Conservation (phyloP, 2,797 vertebrate species). For the Smutsia gigantea region DNA sequence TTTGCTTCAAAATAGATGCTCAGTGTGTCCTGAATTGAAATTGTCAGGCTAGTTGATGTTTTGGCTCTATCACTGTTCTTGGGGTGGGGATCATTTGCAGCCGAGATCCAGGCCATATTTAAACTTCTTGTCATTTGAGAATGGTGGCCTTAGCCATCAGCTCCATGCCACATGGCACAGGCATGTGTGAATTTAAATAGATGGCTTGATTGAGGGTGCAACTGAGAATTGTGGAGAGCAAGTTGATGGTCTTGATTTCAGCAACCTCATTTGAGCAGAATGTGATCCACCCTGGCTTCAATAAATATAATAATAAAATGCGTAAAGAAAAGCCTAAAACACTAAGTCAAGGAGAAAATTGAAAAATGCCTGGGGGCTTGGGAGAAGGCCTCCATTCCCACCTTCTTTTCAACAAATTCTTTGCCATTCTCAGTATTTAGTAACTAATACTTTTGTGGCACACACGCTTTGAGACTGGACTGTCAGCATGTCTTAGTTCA, state of each 20-base stretch:
- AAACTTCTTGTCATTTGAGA: not conserved
- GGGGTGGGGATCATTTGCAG: not conserved
- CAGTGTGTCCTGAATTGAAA: not conserved
- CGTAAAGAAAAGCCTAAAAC: not conserved
- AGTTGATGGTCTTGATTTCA: not conserved
- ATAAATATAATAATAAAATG: not conserved
- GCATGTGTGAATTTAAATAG: not conserved
- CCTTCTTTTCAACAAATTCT: not conserved
- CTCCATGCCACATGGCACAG: not conserved
- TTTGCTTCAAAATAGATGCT: not conserved
- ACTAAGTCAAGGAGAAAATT: not conserved
- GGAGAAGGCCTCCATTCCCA: conserved; percentile 1
- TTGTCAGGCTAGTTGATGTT: not conserved
- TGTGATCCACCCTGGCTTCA: not conserved
- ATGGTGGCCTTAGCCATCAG: not conserved
- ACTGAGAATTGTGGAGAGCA: not conserved
- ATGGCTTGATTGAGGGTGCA: not conserved
- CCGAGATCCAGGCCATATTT: not conserved
- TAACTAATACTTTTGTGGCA: not conserved
- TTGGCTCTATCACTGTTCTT: not conserved
- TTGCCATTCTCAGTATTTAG: not conserved
- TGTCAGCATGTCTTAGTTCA: not conserved
- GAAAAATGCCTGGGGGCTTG: not conserved
- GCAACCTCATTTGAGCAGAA: not conserved
- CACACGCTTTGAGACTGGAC: not conserved